phyloP scores from a whole-genome alignment of 2,797 vertebrate genomes.

The Lutjanus campechanus region DNA sequence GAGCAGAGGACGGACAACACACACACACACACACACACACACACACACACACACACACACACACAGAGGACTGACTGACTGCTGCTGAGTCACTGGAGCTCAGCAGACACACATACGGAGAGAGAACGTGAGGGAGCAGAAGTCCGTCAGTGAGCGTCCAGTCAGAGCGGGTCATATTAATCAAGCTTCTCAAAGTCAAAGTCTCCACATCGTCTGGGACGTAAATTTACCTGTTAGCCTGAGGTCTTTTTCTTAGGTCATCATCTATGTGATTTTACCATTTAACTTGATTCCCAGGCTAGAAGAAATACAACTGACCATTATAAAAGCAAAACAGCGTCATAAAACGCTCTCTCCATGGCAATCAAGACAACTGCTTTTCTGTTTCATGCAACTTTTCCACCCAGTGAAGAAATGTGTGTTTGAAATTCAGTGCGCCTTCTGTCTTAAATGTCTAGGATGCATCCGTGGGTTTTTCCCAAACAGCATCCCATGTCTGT shows the following conservation, averaged over 20 bases:
- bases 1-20: slow-evolving; percentile 75
- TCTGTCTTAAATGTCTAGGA: slow-evolving; percentile 60
- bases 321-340: slow-evolving; percentile 23
- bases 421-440: slow-evolving; percentile 58
- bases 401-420: slow-evolving; percentile 23
- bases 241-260: background rate
- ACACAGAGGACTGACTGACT: slow-evolving; percentile 61
- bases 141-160: slow-evolving; percentile 38
- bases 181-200: slow-evolving; percentile 14
- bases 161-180: slow-evolving; percentile 34
- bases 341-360: slow-evolving; percentile 4
- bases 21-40: slow-evolving; percentile 41
- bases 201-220: slow-evolving; percentile 8
- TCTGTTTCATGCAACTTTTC: slow-evolving; percentile 37
- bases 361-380: slow-evolving; percentile 38
- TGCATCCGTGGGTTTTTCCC: slow-evolving; percentile 73
- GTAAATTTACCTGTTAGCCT: slow-evolving; percentile 9
- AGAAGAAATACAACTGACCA: slow-evolving; percentile 22
- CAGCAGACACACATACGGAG: slow-evolving; percentile 44
- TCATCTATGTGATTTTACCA: slow-evolving; percentile 5
- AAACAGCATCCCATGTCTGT: slow-evolving; percentile 74
- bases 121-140: slow-evolving; percentile 43
- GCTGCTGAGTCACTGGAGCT: slow-evolving; percentile 83
- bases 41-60: slow-evolving; percentile 39
- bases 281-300: slow-evolving; percentile 1